Evolutionary conservation across 53 echinoderm and acorn worm species (phyloP).

Genomic region (Henricia sp.): DNA sequence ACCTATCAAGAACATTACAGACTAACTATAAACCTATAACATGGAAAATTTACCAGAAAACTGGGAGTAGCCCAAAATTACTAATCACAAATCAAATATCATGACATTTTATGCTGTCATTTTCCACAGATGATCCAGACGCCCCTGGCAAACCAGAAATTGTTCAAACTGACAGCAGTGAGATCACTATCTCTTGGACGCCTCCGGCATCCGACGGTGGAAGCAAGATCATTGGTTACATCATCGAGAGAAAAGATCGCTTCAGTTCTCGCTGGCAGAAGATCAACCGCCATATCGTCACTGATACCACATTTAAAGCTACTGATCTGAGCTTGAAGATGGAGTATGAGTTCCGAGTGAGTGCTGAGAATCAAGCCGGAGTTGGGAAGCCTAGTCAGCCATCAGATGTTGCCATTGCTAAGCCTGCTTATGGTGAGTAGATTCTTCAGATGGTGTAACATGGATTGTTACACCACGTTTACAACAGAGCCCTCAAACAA

Average conservation of each 20-base stretch:
- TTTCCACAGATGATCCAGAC: slow-evolving; percentile 71
- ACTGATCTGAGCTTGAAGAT: slow-evolving; percentile 66
- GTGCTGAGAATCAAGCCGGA: slow-evolving; percentile 79
- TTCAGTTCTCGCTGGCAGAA: slow-evolving; percentile 74
- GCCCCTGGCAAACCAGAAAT: slow-evolving; percentile 72
- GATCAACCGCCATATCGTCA: slow-evolving; percentile 59
- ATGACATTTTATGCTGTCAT: too few relatives aligned
- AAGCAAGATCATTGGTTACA: slow-evolving; percentile 70
- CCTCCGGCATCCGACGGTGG: slow-evolving; percentile 81
- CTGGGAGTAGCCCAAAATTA: too few relatives aligned
- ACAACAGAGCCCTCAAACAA: too few relatives aligned
- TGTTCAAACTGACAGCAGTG: slow-evolving; percentile 55
- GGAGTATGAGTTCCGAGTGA: slow-evolving; percentile 83
- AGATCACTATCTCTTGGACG: slow-evolving; percentile 68
- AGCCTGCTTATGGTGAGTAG: slow-evolving; percentile 79
- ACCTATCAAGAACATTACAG: too few relatives aligned
- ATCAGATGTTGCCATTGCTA: slow-evolving; percentile 65
- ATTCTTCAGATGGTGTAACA: too few relatives aligned
- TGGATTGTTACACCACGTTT: too few relatives aligned
- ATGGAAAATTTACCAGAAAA: too few relatives aligned
- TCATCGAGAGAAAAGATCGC: slow-evolving; percentile 74
- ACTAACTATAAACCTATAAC: too few relatives aligned
- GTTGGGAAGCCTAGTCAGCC: slow-evolving; percentile 69
- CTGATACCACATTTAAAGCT: slow-evolving; percentile 60
- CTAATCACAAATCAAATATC: too few relatives aligned